Evolutionary conservation across 2,113 vertebrate species (phyloP), one percentile per base, ranked within the genome.

Genomic region (Podarcis cretensis): DNA sequence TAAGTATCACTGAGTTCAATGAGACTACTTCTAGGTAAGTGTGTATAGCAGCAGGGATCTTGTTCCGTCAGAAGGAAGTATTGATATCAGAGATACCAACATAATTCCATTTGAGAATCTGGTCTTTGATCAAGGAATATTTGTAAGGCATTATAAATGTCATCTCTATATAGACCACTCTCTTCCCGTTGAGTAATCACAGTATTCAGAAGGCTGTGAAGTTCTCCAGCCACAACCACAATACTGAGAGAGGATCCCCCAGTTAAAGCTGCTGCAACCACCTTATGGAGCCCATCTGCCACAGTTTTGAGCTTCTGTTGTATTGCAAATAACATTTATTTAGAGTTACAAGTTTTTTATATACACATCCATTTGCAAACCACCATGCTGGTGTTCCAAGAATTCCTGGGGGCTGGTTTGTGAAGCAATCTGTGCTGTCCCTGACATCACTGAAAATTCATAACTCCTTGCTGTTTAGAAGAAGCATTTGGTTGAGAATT

Each of bases 381-480:
- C 0, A 0, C 71, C 89, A 89, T 74, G 86, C 87, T 75, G 20
- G 37, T 77, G 78, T 89, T 91, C 78, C 81, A 83, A 90, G 89
- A 27, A 0, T 89, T 94, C 90, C 89, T 79, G 35, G n/a, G 92
- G 78, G 12, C 18, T 0, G 20, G 80, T 40, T 63, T 89, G 83
- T 1, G 30, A 75, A 91, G 86, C 9, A 0, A 91, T 14, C 8
- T 13, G 1, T 76, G 66, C 83, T 25, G 0, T 4, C 85, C 87
- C 90, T 92, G 90, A 95, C 77, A 76, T 94, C 91, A 94, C 81
- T n/a, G 37, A 95, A 94, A 82, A 94, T 92, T 95, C 93, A 93
- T 94, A 95, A 95, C 92, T 94, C 90, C 92, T 94, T 93, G 92
- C 93, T 96, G 95, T 95, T 96, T 95, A 96, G 93, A 92, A 91